phyloP scores from a whole-genome alignment of 2,113 vertebrate species.

The Manacus vitellinus region DNA sequence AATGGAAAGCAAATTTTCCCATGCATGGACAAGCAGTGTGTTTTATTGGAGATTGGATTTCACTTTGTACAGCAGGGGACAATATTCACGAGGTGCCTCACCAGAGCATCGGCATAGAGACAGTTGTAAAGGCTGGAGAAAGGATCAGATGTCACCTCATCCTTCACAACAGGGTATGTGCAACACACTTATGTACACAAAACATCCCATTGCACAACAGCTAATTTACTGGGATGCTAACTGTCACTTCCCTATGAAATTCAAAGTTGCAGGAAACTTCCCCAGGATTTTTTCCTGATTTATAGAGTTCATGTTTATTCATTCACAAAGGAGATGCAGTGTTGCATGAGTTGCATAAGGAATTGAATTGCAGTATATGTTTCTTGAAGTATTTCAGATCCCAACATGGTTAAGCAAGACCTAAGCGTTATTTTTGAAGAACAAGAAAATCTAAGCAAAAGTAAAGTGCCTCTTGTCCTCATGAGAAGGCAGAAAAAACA shows the following conservation, averaged over 20 bases:
- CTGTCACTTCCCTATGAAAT: not conserved
- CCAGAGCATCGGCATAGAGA: not conserved
- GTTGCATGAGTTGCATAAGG: not conserved
- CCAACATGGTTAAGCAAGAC: not conserved
- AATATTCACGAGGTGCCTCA: not conserved
- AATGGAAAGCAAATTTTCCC: not conserved
- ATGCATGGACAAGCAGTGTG: not conserved
- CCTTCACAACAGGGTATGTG: fast-evolving
- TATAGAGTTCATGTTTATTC: not conserved
- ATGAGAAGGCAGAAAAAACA: not conserved
- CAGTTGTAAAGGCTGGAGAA: not conserved
- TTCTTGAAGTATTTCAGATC: not conserved
- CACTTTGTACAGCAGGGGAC: not conserved
- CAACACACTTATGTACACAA: fast-evolving
- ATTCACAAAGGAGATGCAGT: not conserved
- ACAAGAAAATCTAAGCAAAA: not conserved
- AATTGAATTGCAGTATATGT: not conserved
- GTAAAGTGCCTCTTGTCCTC: not conserved
- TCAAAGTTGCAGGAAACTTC: not conserved
- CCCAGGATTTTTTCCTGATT: not conserved
- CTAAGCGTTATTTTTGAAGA: not conserved
- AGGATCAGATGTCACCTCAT: not conserved
- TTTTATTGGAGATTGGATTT: not conserved
- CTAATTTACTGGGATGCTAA: not conserved
- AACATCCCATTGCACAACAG: not conserved